Evolutionary conservation across 2,888 invertebrate species (phyloP).

Genomic region (Incurvaria masculella): DNA sequence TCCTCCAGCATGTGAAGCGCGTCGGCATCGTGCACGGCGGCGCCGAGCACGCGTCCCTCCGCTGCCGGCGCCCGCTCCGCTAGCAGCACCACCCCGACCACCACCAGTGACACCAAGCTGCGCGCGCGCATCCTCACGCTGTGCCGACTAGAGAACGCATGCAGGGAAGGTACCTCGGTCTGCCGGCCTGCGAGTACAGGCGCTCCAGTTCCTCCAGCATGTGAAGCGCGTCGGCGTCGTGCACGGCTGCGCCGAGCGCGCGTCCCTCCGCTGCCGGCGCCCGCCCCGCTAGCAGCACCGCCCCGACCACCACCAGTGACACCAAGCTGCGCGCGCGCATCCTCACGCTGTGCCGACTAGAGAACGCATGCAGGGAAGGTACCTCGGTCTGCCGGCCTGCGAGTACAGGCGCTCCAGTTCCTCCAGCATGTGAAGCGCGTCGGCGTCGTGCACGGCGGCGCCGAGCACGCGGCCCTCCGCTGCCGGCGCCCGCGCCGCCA

Average conservation of each 20-base stretch:
- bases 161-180: slow-evolving; percentile 70
- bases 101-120: too few relatives aligned
- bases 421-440: slow-evolving; percentile 64
- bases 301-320: slow-evolving; percentile 21
- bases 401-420: slow-evolving; percentile 65
- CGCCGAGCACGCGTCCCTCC: slow-evolving; percentile 32
- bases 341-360: too few relatives aligned
- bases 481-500: slow-evolving; percentile 36
- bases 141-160: too few relatives aligned
- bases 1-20: slow-evolving; percentile 65
- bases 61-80: slow-evolving; percentile 37
- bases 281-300: slow-evolving; percentile 33
- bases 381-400: slow-evolving; percentile 66
- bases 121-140: too few relatives aligned
- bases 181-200: slow-evolving; percentile 63
- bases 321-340: too few relatives aligned
- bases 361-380: too few relatives aligned
- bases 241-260: slow-evolving; percentile 42
- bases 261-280: slow-evolving; percentile 38
- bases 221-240: slow-evolving; percentile 62
- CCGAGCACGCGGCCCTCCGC: slow-evolving; percentile 32
- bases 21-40: slow-evolving; percentile 58
- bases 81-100: slow-evolving; percentile 35
- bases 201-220: slow-evolving; percentile 65
- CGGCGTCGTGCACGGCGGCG: slow-evolving; percentile 57